Base-by-base conservation (phyloP, 2,113 vertebrate species). In the Hirundichthys speculiger region DNA sequence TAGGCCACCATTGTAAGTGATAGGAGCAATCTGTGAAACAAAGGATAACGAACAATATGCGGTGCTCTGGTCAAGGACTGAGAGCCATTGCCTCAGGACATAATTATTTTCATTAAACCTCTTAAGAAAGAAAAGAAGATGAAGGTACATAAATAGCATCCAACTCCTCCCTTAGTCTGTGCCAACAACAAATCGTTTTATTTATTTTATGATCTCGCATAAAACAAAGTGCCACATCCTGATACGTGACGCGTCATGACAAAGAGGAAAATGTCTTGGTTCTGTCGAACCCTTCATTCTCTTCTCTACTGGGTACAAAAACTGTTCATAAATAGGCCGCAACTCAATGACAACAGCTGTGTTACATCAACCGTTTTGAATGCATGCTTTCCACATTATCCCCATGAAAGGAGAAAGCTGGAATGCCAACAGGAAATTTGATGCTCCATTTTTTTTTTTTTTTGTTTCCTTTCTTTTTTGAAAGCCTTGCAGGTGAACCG, bases 91-190 rank as follows among this genome's bases (percentile, higher is more conserved):
- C 34, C 59, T 62, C 19, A 22, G 42, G 67, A 63, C 71, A 55
- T 66, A 73, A 63, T 69, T 13, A 42, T 27, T 30, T 39, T 66
- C 57, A 69, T 82, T 67, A 60, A 38, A 48, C 56, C 53, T 53
- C 39, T 50, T 75, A 65, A 57, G 18, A 14, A 57, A 64, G 54
- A 48, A 34, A 9, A 34, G 30, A 34, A 34, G 30, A 43, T n/a
- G 21, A n/a, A n/a, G n/a, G 51, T 40, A 8, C 43, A 64, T 64
- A 10, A 21, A 67, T 5, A 19, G 14, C 12, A 13, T 39, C 14
- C 15, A 53, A 12, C 34, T 14, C 11, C 41, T 49, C 24, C 49
- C 22, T 43, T 40, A 40, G 11, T 40, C 14, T 40, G 25, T 3
- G 22, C 16, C 42, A 41, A 60, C 9, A 54, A 39, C n/a, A n/a